Percentiles rank a stretch among this genome's conserved stretches.
Conservation (phyloP, 2,888 invertebrate species). For the Ashinkailepas kermadecensis region DNA sequence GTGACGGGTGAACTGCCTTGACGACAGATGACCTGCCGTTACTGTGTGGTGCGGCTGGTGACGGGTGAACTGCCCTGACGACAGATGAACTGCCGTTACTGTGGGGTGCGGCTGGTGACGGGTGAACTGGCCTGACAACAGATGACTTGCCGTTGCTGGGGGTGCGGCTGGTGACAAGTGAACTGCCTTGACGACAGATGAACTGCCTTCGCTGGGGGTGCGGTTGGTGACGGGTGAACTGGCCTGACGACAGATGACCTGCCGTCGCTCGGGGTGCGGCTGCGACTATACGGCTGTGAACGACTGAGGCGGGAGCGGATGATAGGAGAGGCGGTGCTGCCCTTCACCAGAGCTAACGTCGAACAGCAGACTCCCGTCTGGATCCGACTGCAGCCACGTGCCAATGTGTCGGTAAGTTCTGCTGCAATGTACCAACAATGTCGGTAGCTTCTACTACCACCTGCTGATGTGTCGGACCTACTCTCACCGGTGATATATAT, state of each 20-base stretch:
- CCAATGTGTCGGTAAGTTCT: constrained; percentile 38
- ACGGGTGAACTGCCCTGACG: constrained; percentile 88
- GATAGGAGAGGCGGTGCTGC: constrained; percentile 81
- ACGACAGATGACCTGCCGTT: constrained; percentile 78
- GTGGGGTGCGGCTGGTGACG: constrained; percentile 77
- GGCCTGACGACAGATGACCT: constrained; percentile 63
- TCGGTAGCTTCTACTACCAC: no score
- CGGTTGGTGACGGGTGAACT: constrained; percentile 63
- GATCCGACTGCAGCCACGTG: constrained; percentile 64
- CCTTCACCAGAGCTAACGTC: constrained; percentile 80
- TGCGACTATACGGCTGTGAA: constrained; percentile 86
- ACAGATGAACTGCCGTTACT: constrained; percentile 63
- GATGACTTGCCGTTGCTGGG: constrained; percentile 92
- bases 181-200: constrained; percentile 84
- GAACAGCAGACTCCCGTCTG: constrained; percentile 85
- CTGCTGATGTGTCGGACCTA: no score
- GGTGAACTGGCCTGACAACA: constrained; percentile 38
- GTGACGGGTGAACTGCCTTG: no score
- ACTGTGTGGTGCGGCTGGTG: constrained; percentile 78
- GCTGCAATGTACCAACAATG: no score
- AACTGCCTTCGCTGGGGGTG: constrained; percentile 63
- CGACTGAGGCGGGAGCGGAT: constrained; percentile 84
- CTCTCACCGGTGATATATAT: no score
- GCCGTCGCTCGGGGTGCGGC: constrained; percentile 79
- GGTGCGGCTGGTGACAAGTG: constrained; percentile 78